Percentiles rank a stretch among this genome's conserved stretches.
phyloP scores from a whole-genome alignment of 2,888 invertebrate species.

The Flexamia atlantica region DNA sequence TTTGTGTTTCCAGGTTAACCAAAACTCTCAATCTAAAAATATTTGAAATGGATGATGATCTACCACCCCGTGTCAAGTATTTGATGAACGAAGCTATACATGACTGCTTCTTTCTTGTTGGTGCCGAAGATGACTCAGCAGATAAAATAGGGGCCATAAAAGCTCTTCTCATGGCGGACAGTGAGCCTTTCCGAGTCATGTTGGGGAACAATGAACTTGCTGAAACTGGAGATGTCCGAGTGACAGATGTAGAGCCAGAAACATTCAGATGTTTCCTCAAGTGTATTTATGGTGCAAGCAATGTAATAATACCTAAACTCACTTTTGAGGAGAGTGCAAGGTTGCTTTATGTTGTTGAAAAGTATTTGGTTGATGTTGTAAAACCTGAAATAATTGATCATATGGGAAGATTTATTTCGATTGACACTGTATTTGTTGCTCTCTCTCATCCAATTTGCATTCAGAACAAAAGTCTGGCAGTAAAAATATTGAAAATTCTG shows the following conservation, averaged over 20 bases:
- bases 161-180: neutral
- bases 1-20: no score
- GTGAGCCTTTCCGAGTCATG: neutral
- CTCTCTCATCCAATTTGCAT: slow-evolving; percentile 6
- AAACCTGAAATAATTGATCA: neutral
- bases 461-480: neutral
- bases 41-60: no score
- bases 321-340: slow-evolving; percentile 2
- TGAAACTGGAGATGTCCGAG: neutral
- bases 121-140: neutral
- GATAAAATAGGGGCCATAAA: neutral
- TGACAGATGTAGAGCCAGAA: neutral
- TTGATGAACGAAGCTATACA: neutral
- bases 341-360: neutral
- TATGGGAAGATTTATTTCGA: neutral
- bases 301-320: neutral
- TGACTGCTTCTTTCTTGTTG: slow-evolving; percentile 43
- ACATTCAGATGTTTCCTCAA: slow-evolving; percentile 25
- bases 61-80: slow-evolving; percentile 30
- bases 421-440: neutral
- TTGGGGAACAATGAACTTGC: neutral
- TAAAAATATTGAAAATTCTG: neutral
- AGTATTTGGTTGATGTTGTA: slow-evolving; percentile 16
- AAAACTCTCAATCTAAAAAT: no score
- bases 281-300: no score